These are phyloP conservation scores for Vannuccia rotundouncinata DNA, from an alignment of 2,888 invertebrate species.

Conservation along the genomic window DNA sequence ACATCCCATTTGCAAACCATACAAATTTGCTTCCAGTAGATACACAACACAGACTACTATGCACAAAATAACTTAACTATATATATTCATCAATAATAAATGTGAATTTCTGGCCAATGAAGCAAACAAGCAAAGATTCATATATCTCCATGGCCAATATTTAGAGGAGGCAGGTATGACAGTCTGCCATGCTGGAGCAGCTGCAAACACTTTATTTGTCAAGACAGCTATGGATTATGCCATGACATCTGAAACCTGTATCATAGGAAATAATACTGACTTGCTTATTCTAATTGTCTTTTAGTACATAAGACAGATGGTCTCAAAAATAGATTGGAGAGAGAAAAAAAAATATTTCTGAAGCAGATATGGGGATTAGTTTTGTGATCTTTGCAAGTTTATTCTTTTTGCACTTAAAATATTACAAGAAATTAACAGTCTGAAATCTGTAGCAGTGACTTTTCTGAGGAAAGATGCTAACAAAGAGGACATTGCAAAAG, in stretches of 20 bases:
- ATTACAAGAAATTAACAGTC: not conserved
- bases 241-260: not conserved
- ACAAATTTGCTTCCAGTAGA: too few species aligned
- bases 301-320: not conserved
- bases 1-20: too few species aligned
- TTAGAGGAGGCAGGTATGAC: not conserved
- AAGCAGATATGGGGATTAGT: too few species aligned
- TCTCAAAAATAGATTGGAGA: not conserved
- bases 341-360: too few species aligned
- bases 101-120: constrained; percentile 11
- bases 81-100: not conserved
- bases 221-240: not conserved
- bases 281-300: not conserved
- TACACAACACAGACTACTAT: too few species aligned
- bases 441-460: constrained; percentile 3
- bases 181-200: not conserved
- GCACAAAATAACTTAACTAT: too few species aligned
- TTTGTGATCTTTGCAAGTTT: too few species aligned
- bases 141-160: not conserved
- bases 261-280: not conserved
- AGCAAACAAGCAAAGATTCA: constrained; percentile 8
- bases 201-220: not conserved
- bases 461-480: not conserved
- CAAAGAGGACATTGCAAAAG: not conserved
- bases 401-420: too few species aligned